Base-by-base conservation (phyloP, 2,113 vertebrate genomes). In the Podocnemis expansa region DNA sequence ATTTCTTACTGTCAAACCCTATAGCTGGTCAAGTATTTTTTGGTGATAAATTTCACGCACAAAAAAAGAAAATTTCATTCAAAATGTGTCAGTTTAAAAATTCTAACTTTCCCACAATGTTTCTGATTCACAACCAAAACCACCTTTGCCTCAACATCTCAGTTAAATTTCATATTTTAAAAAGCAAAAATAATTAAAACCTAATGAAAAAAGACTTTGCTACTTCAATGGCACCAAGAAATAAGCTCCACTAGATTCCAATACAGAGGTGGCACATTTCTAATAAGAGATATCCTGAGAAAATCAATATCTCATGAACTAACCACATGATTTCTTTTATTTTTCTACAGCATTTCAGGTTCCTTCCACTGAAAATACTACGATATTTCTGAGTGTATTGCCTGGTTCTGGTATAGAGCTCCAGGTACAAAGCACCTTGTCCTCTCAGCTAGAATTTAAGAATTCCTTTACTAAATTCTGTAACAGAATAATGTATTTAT, bases 381-480 rank as follows among this genome's bases (percentile, higher is more conserved):
- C 10, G 60, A 29, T 1, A 78, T 0, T 1, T 90, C 45, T 82
- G 52, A 13, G 51, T 60, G 1, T 4, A 55, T 4, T 0, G 4
- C 10, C 2, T 55, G 1, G 2, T 43, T 38, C 29, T 76, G 11
- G 31, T 55, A 56, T 5, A 47, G 47, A 47, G 47, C 47, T 47
- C 10, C 8, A 6, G n/a, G 29, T 4, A 12, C 19, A 25, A 12
- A 55, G 11, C 17, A 43, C 38, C 16, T 1, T 55, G 21, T 56
- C 45, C 70, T 45, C 3, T 1, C 80, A 80, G 6, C 4, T 78
- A 31, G 67, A 89, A 87, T 82, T 76, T 80, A 31, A 83, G 41
- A 58, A 10, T 86, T 94, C 27, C 1, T 27, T 7, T 34, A 5
- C 6, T 0, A 1, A 49, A 54, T 5, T 3, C 5, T 76, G 3